Base-by-base conservation (phyloP, 2,888 invertebrate genomes). In the Anoplius nigerrimus region DNA sequence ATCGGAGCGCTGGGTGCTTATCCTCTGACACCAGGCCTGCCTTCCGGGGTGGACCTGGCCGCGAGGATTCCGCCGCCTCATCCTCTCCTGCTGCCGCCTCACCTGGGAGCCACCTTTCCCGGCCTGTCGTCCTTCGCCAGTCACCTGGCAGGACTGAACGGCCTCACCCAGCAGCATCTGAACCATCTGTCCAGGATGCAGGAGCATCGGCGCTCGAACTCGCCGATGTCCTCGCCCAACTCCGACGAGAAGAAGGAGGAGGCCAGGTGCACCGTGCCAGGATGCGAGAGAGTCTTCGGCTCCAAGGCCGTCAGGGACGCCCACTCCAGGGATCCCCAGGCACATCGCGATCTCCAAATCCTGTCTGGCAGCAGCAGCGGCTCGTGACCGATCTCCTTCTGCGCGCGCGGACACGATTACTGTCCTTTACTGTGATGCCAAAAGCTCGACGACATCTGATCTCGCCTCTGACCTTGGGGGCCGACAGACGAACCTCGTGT, bases 251-350 rank as follows among this genome's bases (percentile, higher is more conserved):
- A 76, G 5, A 88, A 74, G 62, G 93, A 95, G 66, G 92, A 95
- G 89, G 93, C 93, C 82, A 91, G 92, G 72, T 95, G 95, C 89
- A 93, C 93, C n/a, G 90, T 94, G 58, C 92, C 91, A 66, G 95
- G 95, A 15, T 95, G 95, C 89, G 93, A 92, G 58, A 93, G 94
- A 80, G 93, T 94, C 56, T 96, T 95, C 89, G 93, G 94, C 70
- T 95, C 95, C 13, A 91, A 94, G 78, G 94, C 95, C 74, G 93
- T 94, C 76, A 91, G 95, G 71, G 95, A 95, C 85, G 91, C 93
- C 57, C 95, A 95, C 88, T 92, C 93, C 69, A 83, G 88, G 24
- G 88, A 88, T 72, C 88, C 85, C 0, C 88, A 87, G 70, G 88
- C 88, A 13, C 88, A 88, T 60, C 78, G 88, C 57, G 87, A 88